These are phyloP conservation scores for Columbina picui DNA, from an alignment of 2,113 vertebrate species.

Conservation along the genomic window DNA sequence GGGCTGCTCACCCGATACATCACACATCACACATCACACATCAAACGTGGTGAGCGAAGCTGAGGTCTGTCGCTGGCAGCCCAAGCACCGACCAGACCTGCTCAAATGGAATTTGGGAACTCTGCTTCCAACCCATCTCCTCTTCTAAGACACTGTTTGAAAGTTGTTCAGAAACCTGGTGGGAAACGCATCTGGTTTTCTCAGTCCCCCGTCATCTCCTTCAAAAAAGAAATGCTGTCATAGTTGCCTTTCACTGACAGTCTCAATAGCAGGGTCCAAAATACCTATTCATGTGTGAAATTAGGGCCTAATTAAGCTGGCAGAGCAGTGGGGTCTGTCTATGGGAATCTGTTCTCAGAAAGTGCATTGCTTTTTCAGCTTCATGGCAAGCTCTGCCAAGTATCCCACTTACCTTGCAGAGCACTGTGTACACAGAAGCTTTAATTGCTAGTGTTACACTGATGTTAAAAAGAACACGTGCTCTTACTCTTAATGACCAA, in stretches of 20 bases:
- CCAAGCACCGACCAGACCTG: accelerated
- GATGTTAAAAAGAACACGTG: background rate
- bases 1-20: background rate
- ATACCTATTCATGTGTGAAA: background rate
- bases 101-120: background rate
- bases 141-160: background rate
- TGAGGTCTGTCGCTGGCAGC: background rate
- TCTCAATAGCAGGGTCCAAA: conserved; percentile 2
- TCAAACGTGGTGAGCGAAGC: background rate
- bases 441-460: background rate
- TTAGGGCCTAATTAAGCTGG: conserved; percentile 20
- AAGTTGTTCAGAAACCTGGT: background rate
- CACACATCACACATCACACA: too few relatives aligned
- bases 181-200: background rate
- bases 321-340: background rate
- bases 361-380: background rate
- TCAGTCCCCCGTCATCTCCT: background rate
- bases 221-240: background rate
- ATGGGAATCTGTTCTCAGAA: background rate
- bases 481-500: background rate
- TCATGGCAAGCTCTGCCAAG: background rate
- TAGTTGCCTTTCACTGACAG: background rate
- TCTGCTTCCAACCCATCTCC: background rate
- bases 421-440: background rate
- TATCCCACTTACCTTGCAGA: background rate